Evolutionary conservation across 1,140 invertebrate genomes (phyloP).

Genomic region (Anadara kagoshimensis): DNA sequence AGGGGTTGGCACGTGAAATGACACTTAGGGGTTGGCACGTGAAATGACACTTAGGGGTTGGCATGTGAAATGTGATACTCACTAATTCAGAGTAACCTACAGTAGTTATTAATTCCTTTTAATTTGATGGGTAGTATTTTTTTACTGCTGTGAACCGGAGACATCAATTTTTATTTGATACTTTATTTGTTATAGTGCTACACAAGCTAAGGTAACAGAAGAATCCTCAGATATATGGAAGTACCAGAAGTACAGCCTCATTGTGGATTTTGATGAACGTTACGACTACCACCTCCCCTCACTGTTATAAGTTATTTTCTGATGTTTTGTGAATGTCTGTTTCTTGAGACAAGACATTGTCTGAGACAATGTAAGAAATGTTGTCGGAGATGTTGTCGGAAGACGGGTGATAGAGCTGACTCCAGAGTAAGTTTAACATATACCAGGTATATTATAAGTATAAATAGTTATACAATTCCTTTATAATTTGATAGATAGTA

Average conservation of each 20-base stretch:
- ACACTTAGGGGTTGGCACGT: too few relatives aligned
- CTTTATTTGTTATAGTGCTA: constrained; percentile 53
- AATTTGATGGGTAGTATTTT: too few relatives aligned
- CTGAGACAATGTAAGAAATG: constrained; percentile 2
- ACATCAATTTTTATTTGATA: neutral
- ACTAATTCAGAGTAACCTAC: too few relatives aligned
- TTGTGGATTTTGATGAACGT: constrained; percentile 73
- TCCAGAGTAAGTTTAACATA: constrained; percentile 19
- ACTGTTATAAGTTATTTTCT: constrained; percentile 31
- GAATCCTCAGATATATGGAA: constrained; percentile 73
- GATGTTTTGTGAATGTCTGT: constrained; percentile 17
- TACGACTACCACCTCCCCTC: constrained; percentile 59
- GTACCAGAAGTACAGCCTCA: constrained; percentile 72
- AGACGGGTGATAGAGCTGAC: constrained; percentile 9
- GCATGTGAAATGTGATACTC: too few relatives aligned
- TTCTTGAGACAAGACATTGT: constrained; percentile 1
- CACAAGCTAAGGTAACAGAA: constrained; percentile 62
- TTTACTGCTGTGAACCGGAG: too few relatives aligned
- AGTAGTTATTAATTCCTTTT: too few relatives aligned
- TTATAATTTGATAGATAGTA: too few relatives aligned
- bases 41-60: too few relatives aligned
- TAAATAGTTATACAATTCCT: too few relatives aligned
- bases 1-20: too few relatives aligned
- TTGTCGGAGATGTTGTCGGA: constrained; percentile 12
- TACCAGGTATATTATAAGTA: too few relatives aligned